These are phyloP conservation scores for Brachyptera putata DNA, from an alignment of 2,888 invertebrate genomes.

Conservation along the genomic window DNA sequence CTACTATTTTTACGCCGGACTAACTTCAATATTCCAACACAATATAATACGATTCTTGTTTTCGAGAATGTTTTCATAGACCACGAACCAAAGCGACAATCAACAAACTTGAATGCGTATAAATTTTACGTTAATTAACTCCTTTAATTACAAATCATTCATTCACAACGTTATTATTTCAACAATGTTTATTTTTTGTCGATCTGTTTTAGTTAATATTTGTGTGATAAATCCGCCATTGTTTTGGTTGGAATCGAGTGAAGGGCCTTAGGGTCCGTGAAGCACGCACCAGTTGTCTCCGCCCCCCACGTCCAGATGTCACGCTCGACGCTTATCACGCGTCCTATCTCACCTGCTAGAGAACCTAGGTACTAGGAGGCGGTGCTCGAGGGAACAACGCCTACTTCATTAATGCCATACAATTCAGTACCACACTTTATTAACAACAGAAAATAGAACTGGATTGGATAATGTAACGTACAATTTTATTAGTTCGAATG, in stretches of 20 bases:
- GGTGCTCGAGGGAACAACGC: conserved; percentile 20
- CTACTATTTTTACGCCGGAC: conserved; percentile 16
- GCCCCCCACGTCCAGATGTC: conserved; percentile 28
- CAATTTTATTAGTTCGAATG: neutral
- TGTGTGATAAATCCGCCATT: too few relatives aligned
- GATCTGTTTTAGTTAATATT: too few relatives aligned
- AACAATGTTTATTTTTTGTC: too few relatives aligned
- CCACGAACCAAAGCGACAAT: conserved; percentile 6
- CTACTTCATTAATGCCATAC: conserved; percentile 23
- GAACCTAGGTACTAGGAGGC: conserved; percentile 8
- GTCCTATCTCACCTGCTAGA: conserved; percentile 27
- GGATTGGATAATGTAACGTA: too few relatives aligned
- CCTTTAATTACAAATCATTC: conserved; percentile 12
- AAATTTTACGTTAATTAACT: conserved; percentile 17
- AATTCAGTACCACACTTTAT: neutral
- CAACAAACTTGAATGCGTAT: too few relatives aligned
- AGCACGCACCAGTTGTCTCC: conserved; percentile 16
- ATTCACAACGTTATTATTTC: neutral
- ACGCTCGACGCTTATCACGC: conserved; percentile 30
- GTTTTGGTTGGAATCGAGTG: too few relatives aligned
- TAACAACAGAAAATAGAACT: neutral
- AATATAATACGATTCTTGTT: conserved; percentile 3
- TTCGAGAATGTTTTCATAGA: neutral
- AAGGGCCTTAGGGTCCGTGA: neutral
- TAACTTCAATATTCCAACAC: too few relatives aligned